phyloP scores from a whole-genome alignment of 2,797 vertebrate genomes.

The Esox masquinongy region DNA sequence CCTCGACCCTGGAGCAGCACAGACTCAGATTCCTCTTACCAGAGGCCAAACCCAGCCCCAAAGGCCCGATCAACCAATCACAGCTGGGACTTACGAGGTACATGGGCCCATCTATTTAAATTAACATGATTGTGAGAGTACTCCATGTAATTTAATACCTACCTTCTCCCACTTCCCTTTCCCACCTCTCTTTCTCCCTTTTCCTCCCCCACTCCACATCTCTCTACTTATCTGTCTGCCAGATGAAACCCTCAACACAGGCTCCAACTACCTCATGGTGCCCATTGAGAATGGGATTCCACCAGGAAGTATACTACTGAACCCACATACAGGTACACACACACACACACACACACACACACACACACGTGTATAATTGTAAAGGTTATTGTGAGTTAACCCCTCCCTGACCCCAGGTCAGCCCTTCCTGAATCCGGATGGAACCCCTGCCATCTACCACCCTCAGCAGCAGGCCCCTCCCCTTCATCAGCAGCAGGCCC shows the following conservation, averaged over 20 bases:
- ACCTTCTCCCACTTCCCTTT: neutral
- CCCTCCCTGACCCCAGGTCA: constrained; percentile 77
- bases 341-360: neutral
- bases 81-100: constrained; percentile 53
- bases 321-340: constrained; percentile 88
- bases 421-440: constrained; percentile 94
- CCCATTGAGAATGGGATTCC: constrained; percentile 91
- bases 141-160: neutral
- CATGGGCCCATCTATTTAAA: neutral
- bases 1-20: constrained; percentile 96
- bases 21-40: constrained; percentile 90
- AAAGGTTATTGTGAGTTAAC: constrained; percentile 4
- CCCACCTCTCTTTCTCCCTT: too few relatives aligned
- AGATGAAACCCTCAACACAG: constrained; percentile 76
- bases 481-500: constrained; percentile 74
- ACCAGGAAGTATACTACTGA: constrained; percentile 92
- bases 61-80: constrained; percentile 48
- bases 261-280: constrained; percentile 84
- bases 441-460: constrained; percentile 91
- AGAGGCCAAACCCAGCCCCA: constrained; percentile 57
- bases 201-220: neutral
- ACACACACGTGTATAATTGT: neutral
- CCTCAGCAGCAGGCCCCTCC: constrained; percentile 73
- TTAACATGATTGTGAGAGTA: neutral
- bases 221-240: constrained; percentile 45